Base-by-base conservation (phyloP, 1,140 invertebrate genomes). In the Zaprionus lachaisei region DNA sequence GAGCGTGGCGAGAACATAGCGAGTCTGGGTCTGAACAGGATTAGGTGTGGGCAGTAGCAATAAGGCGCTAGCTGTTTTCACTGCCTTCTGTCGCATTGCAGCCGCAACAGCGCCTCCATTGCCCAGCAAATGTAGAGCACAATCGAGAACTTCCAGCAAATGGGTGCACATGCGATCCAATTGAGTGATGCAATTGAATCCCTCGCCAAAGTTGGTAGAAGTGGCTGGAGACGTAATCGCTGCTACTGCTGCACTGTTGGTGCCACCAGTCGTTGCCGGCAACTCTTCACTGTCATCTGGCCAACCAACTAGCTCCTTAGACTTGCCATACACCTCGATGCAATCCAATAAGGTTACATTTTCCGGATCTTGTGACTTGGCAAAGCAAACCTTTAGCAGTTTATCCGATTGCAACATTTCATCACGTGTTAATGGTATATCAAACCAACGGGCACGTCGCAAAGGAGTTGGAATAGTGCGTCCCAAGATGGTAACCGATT, bases 231-330 rank as follows among this genome's bases (percentile, higher is more conserved):
- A 31, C 1, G 56, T 54, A 17, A 80, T 60, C 0, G 81, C 41
- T 7, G 79, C 55, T 1, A 62, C 49, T 2, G 56, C 69, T 34
- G 31, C 9, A 34, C 31, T 34, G 47, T 28, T 67, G 0, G 69
- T 64, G 6, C 67, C 68, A 2, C 61, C 55, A 2, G 54, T 38
- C 2, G 64, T 47, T 0, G 54, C 66, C 5, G 95, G 93, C 34
- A 96, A 95, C 73, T 99, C 98, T 85, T 99, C 98, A 14, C 95
- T 95, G 91, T 99, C 98, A 93, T 99, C 98, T 0, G 98, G 98
- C 98, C 98, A 99, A 49, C 98, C 98, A 93, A 99, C 99, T 0
- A 96, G 94, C 92, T 99, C 98, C 94, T 99, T 99, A 4, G 97
- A 97, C 93, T 99, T 99, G 2, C 98, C 98, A 93, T 99, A 97